Conservation (phyloP, 1,140 invertebrate genomes). For the Brachystomella parvula region DNA sequence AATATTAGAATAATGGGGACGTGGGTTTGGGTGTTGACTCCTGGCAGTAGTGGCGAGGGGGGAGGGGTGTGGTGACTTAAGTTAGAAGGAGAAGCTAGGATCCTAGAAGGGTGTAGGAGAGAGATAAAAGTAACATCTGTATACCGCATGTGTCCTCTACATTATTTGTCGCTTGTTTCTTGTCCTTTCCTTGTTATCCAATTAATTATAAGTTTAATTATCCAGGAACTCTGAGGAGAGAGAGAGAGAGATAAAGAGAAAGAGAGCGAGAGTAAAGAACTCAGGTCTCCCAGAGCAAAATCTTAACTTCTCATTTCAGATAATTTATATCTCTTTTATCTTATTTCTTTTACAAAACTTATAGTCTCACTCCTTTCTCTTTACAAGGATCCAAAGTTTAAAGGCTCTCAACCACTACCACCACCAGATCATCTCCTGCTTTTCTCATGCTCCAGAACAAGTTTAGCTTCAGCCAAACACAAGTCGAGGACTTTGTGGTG, state of each 20-base stretch:
- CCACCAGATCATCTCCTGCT: too few species aligned
- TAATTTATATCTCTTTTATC: conserved; percentile 15
- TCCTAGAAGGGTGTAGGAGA: neutral
- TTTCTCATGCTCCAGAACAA: too few species aligned
- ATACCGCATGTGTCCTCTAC: conserved; percentile 7
- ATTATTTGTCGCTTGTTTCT: conserved; percentile 11
- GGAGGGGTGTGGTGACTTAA: too few species aligned
- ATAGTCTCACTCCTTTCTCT: too few species aligned
- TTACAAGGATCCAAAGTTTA: too few species aligned
- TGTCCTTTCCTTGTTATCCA: conserved; percentile 16
- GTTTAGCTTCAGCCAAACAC: too few species aligned
- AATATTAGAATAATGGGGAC: neutral
- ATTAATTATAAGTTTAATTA: conserved; percentile 35
- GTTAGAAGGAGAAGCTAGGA: too few species aligned
- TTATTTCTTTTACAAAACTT: neutral
- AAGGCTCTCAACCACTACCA: too few species aligned
- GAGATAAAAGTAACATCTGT: conserved; percentile 20
- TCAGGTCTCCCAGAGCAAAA: neutral
- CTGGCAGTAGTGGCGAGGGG: too few species aligned
- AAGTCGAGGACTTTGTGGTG: too few species aligned
- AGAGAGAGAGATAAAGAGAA: neutral
- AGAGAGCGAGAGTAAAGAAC: neutral
- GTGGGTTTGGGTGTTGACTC: neutral
- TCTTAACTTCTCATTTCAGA: conserved; percentile 10
- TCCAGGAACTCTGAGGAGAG: conserved; percentile 17